Percentiles rank a stretch among this genome's conserved stretches.
Evolutionary conservation across 2,113 vertebrate species (phyloP).

Genomic region (Callaeas wilsoni): DNA sequence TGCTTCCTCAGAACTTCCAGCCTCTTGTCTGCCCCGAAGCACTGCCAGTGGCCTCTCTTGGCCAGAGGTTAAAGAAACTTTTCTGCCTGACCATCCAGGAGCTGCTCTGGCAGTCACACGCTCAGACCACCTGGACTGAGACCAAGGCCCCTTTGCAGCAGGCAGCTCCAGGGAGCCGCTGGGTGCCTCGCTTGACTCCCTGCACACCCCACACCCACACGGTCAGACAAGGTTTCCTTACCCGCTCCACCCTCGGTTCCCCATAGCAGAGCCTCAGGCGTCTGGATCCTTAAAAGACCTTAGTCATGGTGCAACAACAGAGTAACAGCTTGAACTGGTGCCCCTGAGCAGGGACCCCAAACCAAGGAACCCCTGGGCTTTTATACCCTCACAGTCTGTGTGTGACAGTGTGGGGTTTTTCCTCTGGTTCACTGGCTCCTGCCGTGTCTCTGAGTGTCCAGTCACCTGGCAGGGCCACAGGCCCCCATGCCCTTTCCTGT

Average conservation of each 20-base stretch:
- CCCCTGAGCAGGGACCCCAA: not conserved
- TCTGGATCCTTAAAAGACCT: not conserved
- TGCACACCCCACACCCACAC: not conserved
- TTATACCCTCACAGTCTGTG: too few relatives aligned
- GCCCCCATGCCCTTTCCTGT: not conserved
- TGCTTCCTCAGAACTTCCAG: not conserved
- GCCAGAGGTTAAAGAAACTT: not conserved
- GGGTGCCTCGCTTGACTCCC: not conserved
- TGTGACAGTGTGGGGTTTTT: not conserved
- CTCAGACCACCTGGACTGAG: not conserved
- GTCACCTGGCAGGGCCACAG: not conserved
- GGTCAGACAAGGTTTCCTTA: not conserved
- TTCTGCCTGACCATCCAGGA: not conserved
- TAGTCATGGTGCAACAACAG: not conserved
- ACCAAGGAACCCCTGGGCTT: not conserved
- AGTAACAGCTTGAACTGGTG: not conserved
- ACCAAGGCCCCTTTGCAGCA: not conserved
- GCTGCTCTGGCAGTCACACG: not conserved
- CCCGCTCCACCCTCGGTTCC: accelerated
- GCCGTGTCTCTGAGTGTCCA: not conserved
- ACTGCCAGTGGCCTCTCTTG: not conserved
- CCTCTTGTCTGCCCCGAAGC: not conserved
- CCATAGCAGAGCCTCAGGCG: not conserved
- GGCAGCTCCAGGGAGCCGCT: not conserved
- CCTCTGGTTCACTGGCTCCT: not conserved